Evolutionary conservation across 2,113 vertebrate species (phyloP).

Genomic region (Alexandromys fortis): DNA sequence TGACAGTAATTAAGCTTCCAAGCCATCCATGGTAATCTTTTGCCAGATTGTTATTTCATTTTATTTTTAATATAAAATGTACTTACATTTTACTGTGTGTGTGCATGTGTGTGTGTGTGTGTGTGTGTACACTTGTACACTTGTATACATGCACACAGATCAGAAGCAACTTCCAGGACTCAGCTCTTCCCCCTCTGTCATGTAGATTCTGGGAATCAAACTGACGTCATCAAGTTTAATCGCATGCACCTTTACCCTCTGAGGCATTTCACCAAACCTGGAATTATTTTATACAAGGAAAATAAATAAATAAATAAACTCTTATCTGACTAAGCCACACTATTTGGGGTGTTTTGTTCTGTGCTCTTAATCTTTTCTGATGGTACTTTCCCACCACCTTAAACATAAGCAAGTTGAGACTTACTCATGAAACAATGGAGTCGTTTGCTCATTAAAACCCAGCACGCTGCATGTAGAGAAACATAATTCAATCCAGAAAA

Average conservation of each 20-base stretch:
- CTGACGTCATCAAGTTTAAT: background rate
- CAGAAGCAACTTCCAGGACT: background rate
- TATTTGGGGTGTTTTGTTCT: background rate
- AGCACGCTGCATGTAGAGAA: background rate
- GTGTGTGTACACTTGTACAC: no score
- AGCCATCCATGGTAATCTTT: background rate
- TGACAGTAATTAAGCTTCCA: background rate
- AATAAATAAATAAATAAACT: background rate
- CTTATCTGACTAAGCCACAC: background rate
- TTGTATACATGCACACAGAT: background rate
- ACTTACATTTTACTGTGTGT: background rate
- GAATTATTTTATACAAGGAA: no score
- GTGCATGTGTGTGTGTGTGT: no score
- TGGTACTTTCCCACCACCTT: background rate
- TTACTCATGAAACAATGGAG: background rate
- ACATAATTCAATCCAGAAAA: background rate
- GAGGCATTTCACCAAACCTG: no score
- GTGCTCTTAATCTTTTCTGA: background rate
- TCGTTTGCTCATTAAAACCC: background rate
- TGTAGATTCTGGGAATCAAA: background rate
- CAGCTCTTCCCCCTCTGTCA: background rate
- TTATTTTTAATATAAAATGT: background rate
- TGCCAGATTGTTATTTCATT: background rate
- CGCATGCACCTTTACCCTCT: no score
- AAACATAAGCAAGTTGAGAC: background rate